These are phyloP conservation scores for Xestoiulus laeticollis DNA, from an alignment of 2,888 invertebrate species.

Conservation along the genomic window DNA sequence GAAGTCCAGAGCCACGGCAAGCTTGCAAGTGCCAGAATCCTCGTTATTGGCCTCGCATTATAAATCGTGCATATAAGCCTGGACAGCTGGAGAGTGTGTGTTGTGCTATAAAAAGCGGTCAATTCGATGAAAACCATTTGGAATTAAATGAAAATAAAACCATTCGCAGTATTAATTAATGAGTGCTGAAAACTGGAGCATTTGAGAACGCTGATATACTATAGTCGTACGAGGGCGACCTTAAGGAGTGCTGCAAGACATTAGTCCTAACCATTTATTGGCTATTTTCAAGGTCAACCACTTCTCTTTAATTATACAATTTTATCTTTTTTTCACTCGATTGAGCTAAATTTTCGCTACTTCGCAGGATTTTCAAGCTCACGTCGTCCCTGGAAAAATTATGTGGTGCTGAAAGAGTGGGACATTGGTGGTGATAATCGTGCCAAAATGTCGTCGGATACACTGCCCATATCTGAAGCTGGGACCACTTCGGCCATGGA, in stretches of 20 bases:
- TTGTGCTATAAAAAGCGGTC: background rate
- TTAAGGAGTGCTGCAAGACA: background rate
- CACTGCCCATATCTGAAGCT: background rate
- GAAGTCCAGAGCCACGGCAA: background rate
- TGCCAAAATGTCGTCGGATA: background rate
- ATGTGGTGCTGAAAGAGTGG: background rate
- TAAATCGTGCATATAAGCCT: too few relatives aligned
- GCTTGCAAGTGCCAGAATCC: background rate
- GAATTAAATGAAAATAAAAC: background rate
- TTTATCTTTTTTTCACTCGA: background rate
- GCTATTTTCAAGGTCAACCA: conserved; percentile 21
- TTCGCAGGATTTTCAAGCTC: background rate
- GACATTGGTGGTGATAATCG: background rate
- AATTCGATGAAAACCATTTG: background rate
- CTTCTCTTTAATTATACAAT: background rate
- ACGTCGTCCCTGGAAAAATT: background rate
- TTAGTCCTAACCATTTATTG: background rate
- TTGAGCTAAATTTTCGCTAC: background rate
- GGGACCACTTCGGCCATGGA: background rate
- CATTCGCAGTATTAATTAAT: background rate
- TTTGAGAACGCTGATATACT: background rate
- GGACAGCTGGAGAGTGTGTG: background rate
- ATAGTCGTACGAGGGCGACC: background rate
- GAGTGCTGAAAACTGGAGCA: background rate
- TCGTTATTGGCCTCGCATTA: background rate